A percentile compares a stretch with the other conserved stretches of the same genome.
phyloP scores from a whole-genome alignment of 2,888 invertebrate genomes.

The Eremobia ochroleuca region DNA sequence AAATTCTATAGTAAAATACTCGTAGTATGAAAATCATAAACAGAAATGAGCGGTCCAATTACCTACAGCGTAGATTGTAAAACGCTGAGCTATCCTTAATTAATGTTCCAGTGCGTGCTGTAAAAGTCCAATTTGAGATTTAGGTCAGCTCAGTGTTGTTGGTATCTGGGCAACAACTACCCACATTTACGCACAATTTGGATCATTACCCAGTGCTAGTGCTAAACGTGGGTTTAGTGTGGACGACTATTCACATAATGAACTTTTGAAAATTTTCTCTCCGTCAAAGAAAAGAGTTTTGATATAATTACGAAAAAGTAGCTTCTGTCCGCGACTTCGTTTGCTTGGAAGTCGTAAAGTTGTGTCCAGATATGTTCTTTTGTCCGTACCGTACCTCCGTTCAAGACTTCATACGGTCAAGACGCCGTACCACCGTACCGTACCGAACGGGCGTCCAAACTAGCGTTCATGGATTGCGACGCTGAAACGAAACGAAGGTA shows the following conservation, averaged over 20 bases:
- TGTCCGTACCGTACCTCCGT: too few relatives aligned
- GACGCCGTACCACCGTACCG: too few relatives aligned
- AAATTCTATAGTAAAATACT: neutral
- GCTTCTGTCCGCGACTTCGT: too few relatives aligned
- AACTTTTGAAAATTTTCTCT: neutral
- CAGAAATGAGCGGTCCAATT: conserved; percentile 20
- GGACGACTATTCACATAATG: conserved; percentile 4
- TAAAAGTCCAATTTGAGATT: conserved; percentile 52
- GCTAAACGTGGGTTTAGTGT: conserved; percentile 34
- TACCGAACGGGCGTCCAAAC: too few relatives aligned
- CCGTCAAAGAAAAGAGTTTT: neutral
- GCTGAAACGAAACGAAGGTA: too few relatives aligned
- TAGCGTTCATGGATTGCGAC: too few relatives aligned
- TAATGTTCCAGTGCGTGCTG: conserved; percentile 34
- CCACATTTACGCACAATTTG: conserved; percentile 54
- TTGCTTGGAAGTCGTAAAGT: too few relatives aligned
- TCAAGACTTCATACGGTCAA: too few relatives aligned
- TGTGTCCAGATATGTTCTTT: too few relatives aligned
- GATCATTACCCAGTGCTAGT: conserved; percentile 40
- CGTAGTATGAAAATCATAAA: conserved; percentile 27
- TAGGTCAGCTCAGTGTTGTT: conserved; percentile 48
- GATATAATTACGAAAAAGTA: neutral
- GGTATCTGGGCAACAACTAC: conserved; percentile 7
- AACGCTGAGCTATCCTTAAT: conserved; percentile 37
- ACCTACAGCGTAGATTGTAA: conserved; percentile 28